Evolutionary conservation across 2,888 invertebrate genomes (phyloP), one percentile per base, ranked within the genome.

Genomic region (Encarsia formosa): DNA sequence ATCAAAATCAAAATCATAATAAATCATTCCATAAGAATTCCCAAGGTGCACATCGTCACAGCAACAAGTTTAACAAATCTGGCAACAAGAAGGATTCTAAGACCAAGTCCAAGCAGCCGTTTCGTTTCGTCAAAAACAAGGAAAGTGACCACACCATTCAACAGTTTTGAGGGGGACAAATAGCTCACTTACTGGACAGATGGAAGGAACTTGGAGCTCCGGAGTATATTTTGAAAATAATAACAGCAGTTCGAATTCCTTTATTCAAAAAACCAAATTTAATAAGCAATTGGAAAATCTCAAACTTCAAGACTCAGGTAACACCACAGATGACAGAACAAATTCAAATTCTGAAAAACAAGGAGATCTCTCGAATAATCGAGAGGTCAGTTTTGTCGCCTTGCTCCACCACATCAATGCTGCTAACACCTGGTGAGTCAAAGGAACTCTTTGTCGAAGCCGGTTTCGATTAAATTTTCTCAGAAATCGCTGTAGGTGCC

Each of bases 131-230:
- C 42, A 46, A 4, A 46, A 45, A 35, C 9, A 16, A 20, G 49
- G 18, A 4, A 54, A 49, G 22, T 55, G 50, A 52, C 51, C 49
- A 32, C 35, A 5, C 11, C 15, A 19, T 3, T 4, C 29, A 5
- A 24, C 19, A 39, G 9, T 56, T 55, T 24, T 19, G 8, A 39
- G 51, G 55, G 26, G 49, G 50, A 24, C 50, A 37, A 31, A 23
- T 53, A 1, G 11, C 6, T 8, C 3, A 29, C 9, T 52, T 46
- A 34, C 35, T 29, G 18, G 31, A 46, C 5, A 16, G 61, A 65
- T 50, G 65, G 66, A 43, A 32, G 23, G 35, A 38, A 15, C 5
- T 45, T 22, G 54, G 50, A 9, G 59, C 56, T 18, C 49, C 52
- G 11, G 9, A 24, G 1, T 13, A 22, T 5, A 51, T 57, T 32